Evolutionary conservation across 2,113 vertebrate species (phyloP).

Genomic region (Azemiops feae): DNA sequence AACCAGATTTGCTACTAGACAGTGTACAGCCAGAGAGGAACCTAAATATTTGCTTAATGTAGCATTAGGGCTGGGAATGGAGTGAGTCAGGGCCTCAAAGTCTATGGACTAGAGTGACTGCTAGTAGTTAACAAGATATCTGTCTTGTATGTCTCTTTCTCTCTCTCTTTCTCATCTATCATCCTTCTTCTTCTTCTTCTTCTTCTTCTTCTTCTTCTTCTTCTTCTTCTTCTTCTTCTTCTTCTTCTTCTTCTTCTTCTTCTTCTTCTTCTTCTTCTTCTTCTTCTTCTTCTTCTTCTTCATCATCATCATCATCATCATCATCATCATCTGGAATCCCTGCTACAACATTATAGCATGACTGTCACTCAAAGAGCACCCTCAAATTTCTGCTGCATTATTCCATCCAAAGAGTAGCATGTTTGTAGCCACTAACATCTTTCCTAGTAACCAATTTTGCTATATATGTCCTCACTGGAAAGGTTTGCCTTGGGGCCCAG

Average conservation of each 20-base stretch:
- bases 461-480: neutral
- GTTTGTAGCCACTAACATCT: neutral
- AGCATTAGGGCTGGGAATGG: neutral
- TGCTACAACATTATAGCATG: neutral
- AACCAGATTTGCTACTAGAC: neutral
- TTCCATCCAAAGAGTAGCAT: neutral
- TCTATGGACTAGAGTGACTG: neutral
- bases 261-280: too few species aligned
- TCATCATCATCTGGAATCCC: neutral
- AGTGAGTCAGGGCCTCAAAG: neutral
- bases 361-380: neutral
- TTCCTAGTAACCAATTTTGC: neutral
- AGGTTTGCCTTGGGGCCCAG: neutral
- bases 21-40: neutral
- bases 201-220: too few species aligned
- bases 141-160: neutral
- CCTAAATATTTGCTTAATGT: neutral
- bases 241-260: too few species aligned
- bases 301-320: too few species aligned
- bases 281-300: too few species aligned
- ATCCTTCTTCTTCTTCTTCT: too few species aligned
- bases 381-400: neutral
- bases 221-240: too few species aligned
- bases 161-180: neutral
- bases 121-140: neutral